phyloP scores from a whole-genome alignment of 2,797 vertebrate genomes.

The Psittacula derbiana region DNA sequence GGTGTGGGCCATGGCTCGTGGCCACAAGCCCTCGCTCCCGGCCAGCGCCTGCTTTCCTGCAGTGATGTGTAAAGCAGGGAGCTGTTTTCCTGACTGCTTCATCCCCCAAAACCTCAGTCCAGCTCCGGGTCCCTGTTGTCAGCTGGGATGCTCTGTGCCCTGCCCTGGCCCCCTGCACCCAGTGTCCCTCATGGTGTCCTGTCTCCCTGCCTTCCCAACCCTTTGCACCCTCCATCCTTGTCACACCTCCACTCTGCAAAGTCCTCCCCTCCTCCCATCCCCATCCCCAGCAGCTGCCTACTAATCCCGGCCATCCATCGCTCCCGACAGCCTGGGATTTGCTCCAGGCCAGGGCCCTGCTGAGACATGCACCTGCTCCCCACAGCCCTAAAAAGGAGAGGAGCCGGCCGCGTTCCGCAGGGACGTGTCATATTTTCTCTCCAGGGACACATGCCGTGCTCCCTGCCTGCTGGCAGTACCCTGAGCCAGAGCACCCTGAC shows the following conservation, averaged over 20 bases:
- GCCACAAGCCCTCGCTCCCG: background rate
- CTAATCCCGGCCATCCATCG: constrained; percentile 13
- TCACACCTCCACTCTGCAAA: background rate
- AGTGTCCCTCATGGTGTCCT: background rate
- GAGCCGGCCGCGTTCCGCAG: background rate
- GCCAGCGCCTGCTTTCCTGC: background rate
- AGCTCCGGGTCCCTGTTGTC: background rate
- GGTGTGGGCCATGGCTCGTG: background rate
- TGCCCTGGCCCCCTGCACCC: background rate
- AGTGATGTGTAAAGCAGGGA: background rate
- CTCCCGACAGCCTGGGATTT: background rate
- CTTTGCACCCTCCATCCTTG: background rate
- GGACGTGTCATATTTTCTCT: background rate
- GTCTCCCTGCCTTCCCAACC: background rate
- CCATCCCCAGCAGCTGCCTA: background rate
- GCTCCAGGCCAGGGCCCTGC: background rate
- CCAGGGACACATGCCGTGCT: background rate
- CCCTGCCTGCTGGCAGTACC: background rate
- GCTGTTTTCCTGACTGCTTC: background rate
- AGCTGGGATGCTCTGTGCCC: background rate
- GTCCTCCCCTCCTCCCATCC: background rate
- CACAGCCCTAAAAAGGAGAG: constrained; percentile 31
- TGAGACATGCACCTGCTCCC: constrained; percentile 32
- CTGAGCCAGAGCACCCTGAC: background rate
- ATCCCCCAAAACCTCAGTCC: background rate